Base-by-base conservation (phyloP, 2,113 vertebrate genomes). In the Carollia perspicillata region DNA sequence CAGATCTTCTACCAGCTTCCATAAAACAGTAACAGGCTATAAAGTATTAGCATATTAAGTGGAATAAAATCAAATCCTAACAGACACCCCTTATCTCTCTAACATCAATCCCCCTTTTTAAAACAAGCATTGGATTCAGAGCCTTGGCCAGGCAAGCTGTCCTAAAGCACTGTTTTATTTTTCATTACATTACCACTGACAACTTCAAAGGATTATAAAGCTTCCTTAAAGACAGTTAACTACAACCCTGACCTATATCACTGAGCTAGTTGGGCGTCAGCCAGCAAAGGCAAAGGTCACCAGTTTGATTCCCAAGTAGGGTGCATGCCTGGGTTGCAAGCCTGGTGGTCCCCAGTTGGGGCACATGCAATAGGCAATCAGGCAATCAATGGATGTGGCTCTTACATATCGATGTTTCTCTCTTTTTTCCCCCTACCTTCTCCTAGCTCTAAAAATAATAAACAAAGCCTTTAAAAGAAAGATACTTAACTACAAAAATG, bases 51-150 rank as follows among this genome's bases (percentile, higher is more conserved):
- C 26, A 72, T 79, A n/a, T 65, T 65, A 35, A 51, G 5, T 8
- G 72, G 16, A 26, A n/a, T 58, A 89, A 96, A 95, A 95, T 80
- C 63, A 94, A 89, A 92, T 72, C 63, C 77, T 37, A 44, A 79
- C 53, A 58, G 77, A 72, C 3, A 66, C 5, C 9, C 74, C 33
- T 94, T 42, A 78, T n/a, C 55, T 78, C 30, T 53, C 75, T 85
- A 77, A 77, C 37, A 66, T 23, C 35, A 68, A 33, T 66, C 18
- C 40, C 68, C 65, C 74, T 75, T 90, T 51, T 53, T 49, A 81
- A 75, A 95, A 83, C 12, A 53, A 75, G 7, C 47, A 77, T 5
- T 44, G 3, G 28, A 30, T 40, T 85, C 17, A 78, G n/a, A 87
- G 51, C 40, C 30, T 51, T 37, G 60, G 83, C 22, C 23, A 75